Conservation (phyloP, 2,888 invertebrate species). For the Drosophila sordidapex region DNA sequence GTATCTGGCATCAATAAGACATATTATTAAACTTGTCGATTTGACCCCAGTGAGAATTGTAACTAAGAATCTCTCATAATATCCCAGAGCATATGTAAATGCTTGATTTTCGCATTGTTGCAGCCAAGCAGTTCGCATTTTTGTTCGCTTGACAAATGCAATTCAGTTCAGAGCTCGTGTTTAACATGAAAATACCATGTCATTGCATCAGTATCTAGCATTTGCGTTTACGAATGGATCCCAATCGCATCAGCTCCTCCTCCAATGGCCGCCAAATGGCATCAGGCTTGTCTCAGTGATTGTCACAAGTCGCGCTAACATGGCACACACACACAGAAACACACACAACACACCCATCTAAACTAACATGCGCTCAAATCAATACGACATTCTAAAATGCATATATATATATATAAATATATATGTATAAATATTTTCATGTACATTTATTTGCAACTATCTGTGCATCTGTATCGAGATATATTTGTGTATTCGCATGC, state of each 20-base stretch:
- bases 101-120: conserved; percentile 27
- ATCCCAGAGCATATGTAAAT: conserved; percentile 21
- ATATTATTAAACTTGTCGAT: conserved; percentile 1
- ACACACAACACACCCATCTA: conserved; percentile 2
- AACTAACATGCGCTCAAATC: conserved; percentile 3
- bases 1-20: neutral
- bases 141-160: conserved; percentile 56
- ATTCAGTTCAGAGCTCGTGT: conserved; percentile 40
- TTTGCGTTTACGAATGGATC: conserved; percentile 37
- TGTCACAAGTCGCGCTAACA: conserved; percentile 54
- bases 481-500: conserved; percentile 54
- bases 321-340: conserved; percentile 12
- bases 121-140: conserved; percentile 28
- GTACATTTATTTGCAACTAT: conserved; percentile 16
- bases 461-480: conserved; percentile 37
- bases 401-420: neutral
- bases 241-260: conserved; percentile 46
- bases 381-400: conserved; percentile 41
- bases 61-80: conserved; percentile 8
- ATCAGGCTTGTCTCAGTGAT: conserved; percentile 57
- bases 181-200: conserved; percentile 50
- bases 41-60: no score
- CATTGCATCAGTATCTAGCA: conserved; percentile 36
- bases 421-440: neutral
- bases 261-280: conserved; percentile 51